Conservation (phyloP, 2,888 invertebrate genomes). For the Andrena trimmerana region DNA sequence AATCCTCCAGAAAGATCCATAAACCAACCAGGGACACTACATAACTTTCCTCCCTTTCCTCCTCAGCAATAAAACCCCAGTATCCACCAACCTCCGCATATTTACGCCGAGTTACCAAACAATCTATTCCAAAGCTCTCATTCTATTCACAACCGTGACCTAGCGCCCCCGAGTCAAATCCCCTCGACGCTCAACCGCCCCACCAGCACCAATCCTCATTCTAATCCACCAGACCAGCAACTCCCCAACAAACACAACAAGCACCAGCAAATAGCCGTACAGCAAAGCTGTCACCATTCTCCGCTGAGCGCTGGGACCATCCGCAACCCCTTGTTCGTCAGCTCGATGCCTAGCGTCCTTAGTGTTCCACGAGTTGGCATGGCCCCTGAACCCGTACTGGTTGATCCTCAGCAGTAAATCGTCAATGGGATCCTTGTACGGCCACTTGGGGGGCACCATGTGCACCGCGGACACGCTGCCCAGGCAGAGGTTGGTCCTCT, state of each 20-base stretch:
- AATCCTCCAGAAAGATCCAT: too few species aligned
- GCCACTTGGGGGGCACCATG: background rate
- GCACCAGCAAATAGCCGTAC: background rate
- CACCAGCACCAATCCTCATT: background rate
- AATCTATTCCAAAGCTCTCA: too few species aligned
- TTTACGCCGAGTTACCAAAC: too few species aligned
- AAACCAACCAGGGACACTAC: too few species aligned
- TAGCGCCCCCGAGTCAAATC: too few species aligned
- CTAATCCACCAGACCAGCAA: background rate
- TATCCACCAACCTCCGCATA: too few species aligned
- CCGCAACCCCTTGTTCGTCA: background rate
- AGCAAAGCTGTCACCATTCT: background rate
- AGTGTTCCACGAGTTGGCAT: background rate
- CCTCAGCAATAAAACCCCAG: too few species aligned
- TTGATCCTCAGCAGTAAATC: background rate
- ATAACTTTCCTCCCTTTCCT: too few species aligned
- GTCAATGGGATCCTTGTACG: background rate
- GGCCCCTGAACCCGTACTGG: background rate
- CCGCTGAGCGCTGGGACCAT: background rate
- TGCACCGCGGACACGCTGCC: conserved; percentile 6
- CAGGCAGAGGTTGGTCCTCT: background rate
- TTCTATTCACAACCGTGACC: too few species aligned
- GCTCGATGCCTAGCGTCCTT: background rate
- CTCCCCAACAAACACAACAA: background rate
- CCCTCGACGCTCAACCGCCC: background rate